Conservation (phyloP, 2,888 invertebrate genomes). For the Cephus spinipes region DNA sequence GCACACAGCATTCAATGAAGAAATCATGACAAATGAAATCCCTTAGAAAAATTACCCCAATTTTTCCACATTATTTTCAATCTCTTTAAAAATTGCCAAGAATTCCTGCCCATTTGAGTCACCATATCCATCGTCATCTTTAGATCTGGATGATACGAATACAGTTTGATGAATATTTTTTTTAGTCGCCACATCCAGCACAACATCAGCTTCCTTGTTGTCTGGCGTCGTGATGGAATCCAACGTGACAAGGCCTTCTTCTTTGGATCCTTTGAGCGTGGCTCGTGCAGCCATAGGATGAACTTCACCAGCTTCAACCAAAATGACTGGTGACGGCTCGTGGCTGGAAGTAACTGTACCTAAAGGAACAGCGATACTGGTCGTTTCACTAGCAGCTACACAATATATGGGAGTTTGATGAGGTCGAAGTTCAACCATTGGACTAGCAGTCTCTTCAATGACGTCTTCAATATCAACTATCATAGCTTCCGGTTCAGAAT, state of each 20-base stretch:
- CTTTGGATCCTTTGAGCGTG: background rate
- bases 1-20: background rate
- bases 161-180: background rate
- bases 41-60: background rate
- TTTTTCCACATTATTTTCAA: background rate
- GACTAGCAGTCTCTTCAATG: slow-evolving; percentile 82
- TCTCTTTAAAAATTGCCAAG: background rate
- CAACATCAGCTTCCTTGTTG: background rate
- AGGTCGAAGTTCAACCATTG: slow-evolving; percentile 75
- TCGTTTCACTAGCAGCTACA: slow-evolving; percentile 57
- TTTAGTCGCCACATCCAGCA: background rate
- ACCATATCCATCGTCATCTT: background rate
- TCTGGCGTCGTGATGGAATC: background rate
- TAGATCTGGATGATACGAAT: background rate
- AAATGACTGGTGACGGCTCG: slow-evolving; percentile 52
- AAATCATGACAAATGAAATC: background rate
- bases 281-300: slow-evolving; percentile 5
- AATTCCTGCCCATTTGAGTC: background rate
- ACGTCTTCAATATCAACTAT: slow-evolving; percentile 86
- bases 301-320: slow-evolving; percentile 47
- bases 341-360: slow-evolving; percentile 59
- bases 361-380: slow-evolving; percentile 56
- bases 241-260: background rate
- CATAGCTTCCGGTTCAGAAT: slow-evolving; percentile 77
- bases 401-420: slow-evolving; percentile 80